phyloP scores from a whole-genome alignment of 2,113 vertebrate species.

The Pholis gunnellus region DNA sequence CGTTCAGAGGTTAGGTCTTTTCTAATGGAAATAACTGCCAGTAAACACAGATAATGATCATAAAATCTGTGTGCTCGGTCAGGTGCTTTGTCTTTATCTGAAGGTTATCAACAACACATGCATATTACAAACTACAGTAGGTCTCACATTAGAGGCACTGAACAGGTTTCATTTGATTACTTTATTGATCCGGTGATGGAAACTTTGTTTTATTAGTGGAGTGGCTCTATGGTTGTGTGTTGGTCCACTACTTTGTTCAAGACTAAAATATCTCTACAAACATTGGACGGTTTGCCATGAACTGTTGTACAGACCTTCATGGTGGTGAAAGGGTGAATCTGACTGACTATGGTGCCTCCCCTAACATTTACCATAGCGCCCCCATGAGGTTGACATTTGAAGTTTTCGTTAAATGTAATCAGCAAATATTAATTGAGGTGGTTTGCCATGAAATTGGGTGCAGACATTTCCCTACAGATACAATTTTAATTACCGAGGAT shows the following conservation, averaged over 20 bases:
- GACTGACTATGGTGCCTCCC: too few relatives aligned
- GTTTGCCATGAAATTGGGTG: too few relatives aligned
- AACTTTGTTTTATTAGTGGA: not conserved
- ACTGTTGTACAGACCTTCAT: not conserved
- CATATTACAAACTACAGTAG: not conserved
- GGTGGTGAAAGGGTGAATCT: too few relatives aligned
- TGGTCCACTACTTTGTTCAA: not conserved
- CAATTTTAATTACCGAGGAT: too few relatives aligned
- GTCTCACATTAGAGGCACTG: not conserved
- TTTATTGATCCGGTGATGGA: not conserved
- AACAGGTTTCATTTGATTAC: not conserved
- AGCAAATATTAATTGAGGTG: too few relatives aligned
- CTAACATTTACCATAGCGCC: too few relatives aligned
- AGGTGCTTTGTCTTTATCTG: conserved; percentile 8
- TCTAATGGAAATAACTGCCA: not conserved
- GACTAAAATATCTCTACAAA: not conserved
- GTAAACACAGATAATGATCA: conserved; percentile 5
- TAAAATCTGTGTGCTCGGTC: conserved; percentile 13
- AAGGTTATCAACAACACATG: not conserved
- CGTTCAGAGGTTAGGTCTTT: conserved; percentile 8
- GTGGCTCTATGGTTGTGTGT: not conserved
- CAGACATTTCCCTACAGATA: too few relatives aligned
- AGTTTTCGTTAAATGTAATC: too few relatives aligned
- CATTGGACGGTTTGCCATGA: not conserved
- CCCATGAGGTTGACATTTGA: too few relatives aligned